Evolutionary conservation across 1,140 invertebrate species (phyloP), one percentile per base, ranked within the genome.

Genomic region (Diplogasteroides magnus): DNA sequence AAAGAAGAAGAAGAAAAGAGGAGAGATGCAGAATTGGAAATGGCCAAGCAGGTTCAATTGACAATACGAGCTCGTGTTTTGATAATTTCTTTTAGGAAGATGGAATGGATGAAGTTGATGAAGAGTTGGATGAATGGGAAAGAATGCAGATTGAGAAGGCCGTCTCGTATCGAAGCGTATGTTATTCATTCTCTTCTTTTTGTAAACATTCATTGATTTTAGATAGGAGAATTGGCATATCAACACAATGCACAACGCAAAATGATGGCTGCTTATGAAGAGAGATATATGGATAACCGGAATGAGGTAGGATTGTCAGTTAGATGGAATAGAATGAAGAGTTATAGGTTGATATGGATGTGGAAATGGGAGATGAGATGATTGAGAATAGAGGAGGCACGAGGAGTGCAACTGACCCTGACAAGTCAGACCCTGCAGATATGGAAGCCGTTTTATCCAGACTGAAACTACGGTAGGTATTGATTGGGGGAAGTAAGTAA

Each of bases 81-180:
- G 23, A 23, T 60, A 67, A 27, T 29, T 13, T 3, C 25, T 67
- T 60, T 68, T 37, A 68, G n/a, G 3, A 69, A 27, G 19, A 68
- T n/a, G 67, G 68, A 23, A 64, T 69, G 15, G 65, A 69, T n/a
- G 57, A 72, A 32, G 27, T 32, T 2, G 72, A 73, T 58, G 58
- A 57, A 28, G 72, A 73, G 31, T 31, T 56, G 27, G 72, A 69
- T 28, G 69, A 71, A 61, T 75, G 74, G 74, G 74, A 75, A 48
- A 66, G 61, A 57, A 64, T 74, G 68, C 72, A 74, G 57, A 75
- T 75, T 15, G 48, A 28, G 13, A 75, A 75, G 60, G 74, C 64
- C 28, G 69, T 75, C 56, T 70, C 67, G n/a, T 26, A 31, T 56
- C 60, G 62, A 58, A 62, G 55, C 13, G 70, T 72, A 37, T 23